Conservation (phyloP, 2,888 invertebrate species). For the Shargacucullia verbasci region DNA sequence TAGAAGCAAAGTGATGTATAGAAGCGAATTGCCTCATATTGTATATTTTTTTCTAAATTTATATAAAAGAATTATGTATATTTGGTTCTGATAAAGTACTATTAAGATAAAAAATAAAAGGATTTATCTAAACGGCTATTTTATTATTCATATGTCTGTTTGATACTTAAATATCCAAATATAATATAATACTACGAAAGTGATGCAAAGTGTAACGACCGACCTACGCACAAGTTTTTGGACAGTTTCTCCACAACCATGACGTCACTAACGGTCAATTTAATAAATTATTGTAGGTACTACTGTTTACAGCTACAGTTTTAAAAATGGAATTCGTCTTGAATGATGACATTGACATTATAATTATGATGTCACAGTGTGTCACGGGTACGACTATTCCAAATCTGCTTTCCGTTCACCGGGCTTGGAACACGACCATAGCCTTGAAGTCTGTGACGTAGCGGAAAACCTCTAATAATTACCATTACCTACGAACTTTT, state of each 20-base stretch:
- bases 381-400: too few species aligned
- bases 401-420: too few species aligned
- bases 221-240: too few species aligned
- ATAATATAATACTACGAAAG: too few species aligned
- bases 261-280: too few species aligned
- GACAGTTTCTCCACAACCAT: too few species aligned
- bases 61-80: slow-evolving; percentile 69
- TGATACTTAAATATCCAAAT: slow-evolving; percentile 6
- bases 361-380: too few species aligned
- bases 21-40: slow-evolving; percentile 49
- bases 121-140: slow-evolving; percentile 40
- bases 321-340: too few species aligned
- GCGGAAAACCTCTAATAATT: slow-evolving; percentile 4
- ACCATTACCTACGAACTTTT: neutral
- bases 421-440: too few species aligned
- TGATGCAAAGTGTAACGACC: neutral
- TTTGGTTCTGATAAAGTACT: slow-evolving; percentile 66
- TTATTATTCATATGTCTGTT: slow-evolving; percentile 20
- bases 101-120: slow-evolving; percentile 63
- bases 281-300: too few species aligned
- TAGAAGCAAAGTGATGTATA: slow-evolving; percentile 47
- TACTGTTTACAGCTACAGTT: too few species aligned
- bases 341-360: too few species aligned
- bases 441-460: slow-evolving; percentile 25
- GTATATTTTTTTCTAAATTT: slow-evolving; percentile 68